Evolutionary conservation across 2,888 invertebrate genomes (phyloP).

Genomic region (Furcula furcula): DNA sequence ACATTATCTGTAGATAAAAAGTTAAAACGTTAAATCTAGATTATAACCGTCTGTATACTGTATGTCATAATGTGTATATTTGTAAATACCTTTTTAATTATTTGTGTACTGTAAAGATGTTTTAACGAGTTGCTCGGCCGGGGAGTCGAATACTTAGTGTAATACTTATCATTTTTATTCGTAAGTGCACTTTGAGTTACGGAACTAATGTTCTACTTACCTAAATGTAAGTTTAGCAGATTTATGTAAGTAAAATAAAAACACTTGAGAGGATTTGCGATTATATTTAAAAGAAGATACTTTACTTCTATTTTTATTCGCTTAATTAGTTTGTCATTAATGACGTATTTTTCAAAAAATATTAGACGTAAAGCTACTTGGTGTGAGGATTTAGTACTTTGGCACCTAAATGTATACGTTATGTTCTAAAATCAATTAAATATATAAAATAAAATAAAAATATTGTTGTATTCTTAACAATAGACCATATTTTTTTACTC

Average conservation of each 20-base stretch:
- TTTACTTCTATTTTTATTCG: too few relatives aligned
- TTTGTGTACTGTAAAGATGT: conserved; percentile 70
- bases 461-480: too few relatives aligned
- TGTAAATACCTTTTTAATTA: too few relatives aligned
- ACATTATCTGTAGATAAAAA: conserved; percentile 73
- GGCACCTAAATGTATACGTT: too few relatives aligned
- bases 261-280: neutral
- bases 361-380: too few relatives aligned
- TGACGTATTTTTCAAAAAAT: too few relatives aligned
- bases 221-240: conserved; percentile 48
- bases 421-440: too few relatives aligned
- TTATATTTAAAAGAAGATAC: too few relatives aligned
- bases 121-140: conserved; percentile 68
- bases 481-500: too few relatives aligned
- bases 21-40: conserved; percentile 70
- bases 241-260: conserved; percentile 10
- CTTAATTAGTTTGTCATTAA: too few relatives aligned
- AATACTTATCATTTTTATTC: conserved; percentile 69
- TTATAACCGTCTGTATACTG: conserved; percentile 72
- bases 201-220: conserved; percentile 64
- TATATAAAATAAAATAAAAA: too few relatives aligned
- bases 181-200: conserved; percentile 80
- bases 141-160: conserved; percentile 57
- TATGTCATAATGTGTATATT: conserved; percentile 77
- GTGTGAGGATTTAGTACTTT: too few relatives aligned